Evolutionary conservation across 30 jellyfish, hydroid and myxozoan genomes (phyloP), one percentile per base, ranked within the genome.

Genomic region (Hydractinia echinata): DNA sequence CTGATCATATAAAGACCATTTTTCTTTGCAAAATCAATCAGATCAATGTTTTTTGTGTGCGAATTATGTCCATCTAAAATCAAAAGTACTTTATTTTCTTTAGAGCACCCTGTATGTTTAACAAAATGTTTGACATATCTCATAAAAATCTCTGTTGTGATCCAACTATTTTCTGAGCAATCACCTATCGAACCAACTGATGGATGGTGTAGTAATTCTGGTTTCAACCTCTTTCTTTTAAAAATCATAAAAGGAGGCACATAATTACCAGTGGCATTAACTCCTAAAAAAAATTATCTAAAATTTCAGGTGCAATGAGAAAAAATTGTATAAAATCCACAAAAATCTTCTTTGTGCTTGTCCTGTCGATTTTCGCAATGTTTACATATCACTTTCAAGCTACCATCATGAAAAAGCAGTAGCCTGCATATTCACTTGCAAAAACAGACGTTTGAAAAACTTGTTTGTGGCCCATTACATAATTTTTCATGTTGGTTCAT

Each of bases 91-190:
- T 66, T 61, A 49, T 39, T 30, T 30, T 30, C 2, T 30, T 30
- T 1, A 14, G 84, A 13, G 86, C 87, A 54, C 19, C 61, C 54
- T 58, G 86, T 55, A 15, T 55, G 20, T 10, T 62, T 79, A 13
- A 55, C 83, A 79, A 83, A 73, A 53, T 83, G 91, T 64, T 76
- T 73, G 67, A 73, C 66, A 53, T 16, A 74, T 39, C 55, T 52
- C 15, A 55, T 15, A 56, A 52, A 76, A 11, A 74, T 56, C 44
- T 72, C 91, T 58, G 76, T 1, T 76, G 11, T 56, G 72, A 73
- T 56, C 87, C 91, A 83, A 51, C 91, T 88, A 71, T 58, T 83
- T 15, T 72, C 88, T 5, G 91, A 76, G 55, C 81, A 54, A 30
- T 81, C 70, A 76, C 86, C 79, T 8, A 72, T 60, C 8, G 87